A percentile compares a stretch with the other conserved stretches of the same genome.
Evolutionary conservation across 1,140 invertebrate species (phyloP).

Genomic region (Ridgeia piscesae): DNA sequence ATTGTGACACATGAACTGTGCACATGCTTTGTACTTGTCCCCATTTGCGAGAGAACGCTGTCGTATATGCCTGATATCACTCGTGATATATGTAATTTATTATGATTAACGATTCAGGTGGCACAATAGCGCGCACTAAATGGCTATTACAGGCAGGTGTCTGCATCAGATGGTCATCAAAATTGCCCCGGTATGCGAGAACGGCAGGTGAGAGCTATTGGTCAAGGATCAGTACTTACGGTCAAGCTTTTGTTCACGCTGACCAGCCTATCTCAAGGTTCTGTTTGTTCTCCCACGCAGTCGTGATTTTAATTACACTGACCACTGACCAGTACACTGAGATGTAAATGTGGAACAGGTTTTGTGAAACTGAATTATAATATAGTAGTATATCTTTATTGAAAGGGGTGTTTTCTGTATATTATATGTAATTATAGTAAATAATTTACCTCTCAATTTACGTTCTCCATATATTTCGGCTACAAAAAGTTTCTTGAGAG

Average conservation of each 20-base stretch:
- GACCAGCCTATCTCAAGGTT: too few species aligned
- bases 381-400: too few species aligned
- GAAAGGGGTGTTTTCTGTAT: too few species aligned
- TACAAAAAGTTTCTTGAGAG: too few species aligned
- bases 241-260: background rate
- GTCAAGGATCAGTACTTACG: background rate
- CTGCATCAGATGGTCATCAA: background rate
- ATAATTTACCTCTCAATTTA: too few species aligned
- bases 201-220: background rate
- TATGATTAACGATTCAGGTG: background rate
- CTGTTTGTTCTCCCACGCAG: too few species aligned
- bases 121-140: background rate
- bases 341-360: too few species aligned
- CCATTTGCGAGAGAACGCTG: background rate
- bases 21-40: background rate
- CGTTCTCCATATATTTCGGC: too few species aligned
- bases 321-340: too few species aligned
- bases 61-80: background rate
- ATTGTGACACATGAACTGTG: background rate
- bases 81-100: background rate
- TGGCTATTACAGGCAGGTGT: background rate
- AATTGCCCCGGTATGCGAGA: background rate
- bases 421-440: too few species aligned
- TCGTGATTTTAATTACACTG: background rate
- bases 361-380: too few species aligned